These are phyloP conservation scores for Endomychus coccineus DNA, from an alignment of 2,888 invertebrate species.

Conservation along the genomic window DNA sequence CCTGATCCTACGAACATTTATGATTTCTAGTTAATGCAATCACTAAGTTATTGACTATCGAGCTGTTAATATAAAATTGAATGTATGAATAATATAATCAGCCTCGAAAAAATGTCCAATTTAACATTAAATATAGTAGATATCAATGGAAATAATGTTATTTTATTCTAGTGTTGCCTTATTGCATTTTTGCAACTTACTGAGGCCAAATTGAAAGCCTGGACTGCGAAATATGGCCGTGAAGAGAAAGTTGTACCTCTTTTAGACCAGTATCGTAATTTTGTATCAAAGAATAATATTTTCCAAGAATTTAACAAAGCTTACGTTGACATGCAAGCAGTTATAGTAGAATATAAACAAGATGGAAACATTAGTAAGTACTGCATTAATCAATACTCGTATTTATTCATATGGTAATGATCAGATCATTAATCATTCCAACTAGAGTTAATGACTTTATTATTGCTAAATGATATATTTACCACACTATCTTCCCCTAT, in stretches of 20 bases:
- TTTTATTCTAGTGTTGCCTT: slow-evolving; percentile 63
- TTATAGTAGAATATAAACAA: slow-evolving; percentile 81
- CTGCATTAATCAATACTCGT: slow-evolving; percentile 1
- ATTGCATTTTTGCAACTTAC: slow-evolving; percentile 86
- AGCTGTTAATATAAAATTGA: too few species aligned
- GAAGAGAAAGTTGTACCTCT: slow-evolving; percentile 76
- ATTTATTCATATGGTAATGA: too few species aligned
- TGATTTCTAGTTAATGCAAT: too few species aligned
- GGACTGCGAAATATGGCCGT: slow-evolving; percentile 84
- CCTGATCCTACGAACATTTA: too few species aligned
- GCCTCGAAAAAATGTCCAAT: too few species aligned
- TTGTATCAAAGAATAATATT: slow-evolving; percentile 86
- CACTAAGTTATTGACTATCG: too few species aligned
- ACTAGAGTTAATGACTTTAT: too few species aligned
- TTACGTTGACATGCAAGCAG: slow-evolving; percentile 85
- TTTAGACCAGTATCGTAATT: slow-evolving; percentile 83
- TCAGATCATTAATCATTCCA: too few species aligned
- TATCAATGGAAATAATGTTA: neutral
- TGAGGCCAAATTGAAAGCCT: slow-evolving; percentile 79
- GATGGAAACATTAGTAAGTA: slow-evolving; percentile 73
- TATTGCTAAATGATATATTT: too few species aligned
- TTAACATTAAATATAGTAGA: too few species aligned
- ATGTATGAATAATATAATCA: too few species aligned
- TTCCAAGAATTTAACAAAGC: slow-evolving; percentile 93
- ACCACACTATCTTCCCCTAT: too few species aligned